Percentiles rank a stretch among this genome's conserved stretches.
Evolutionary conservation across 2,888 invertebrate species (phyloP).

Genomic region (Baccha elongata): DNA sequence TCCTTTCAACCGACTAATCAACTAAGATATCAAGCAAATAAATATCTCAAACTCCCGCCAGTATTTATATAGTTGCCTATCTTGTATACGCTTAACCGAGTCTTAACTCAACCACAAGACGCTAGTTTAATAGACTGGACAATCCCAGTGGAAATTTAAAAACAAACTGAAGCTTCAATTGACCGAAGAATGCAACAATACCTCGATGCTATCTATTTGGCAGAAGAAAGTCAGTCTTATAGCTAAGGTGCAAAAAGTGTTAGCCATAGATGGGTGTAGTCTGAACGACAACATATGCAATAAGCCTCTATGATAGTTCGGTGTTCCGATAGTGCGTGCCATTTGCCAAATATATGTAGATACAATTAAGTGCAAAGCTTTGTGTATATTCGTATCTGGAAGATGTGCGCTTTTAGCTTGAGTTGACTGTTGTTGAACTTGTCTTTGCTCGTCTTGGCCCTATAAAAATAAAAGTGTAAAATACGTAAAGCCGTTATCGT

Average conservation of each 20-base stretch:
- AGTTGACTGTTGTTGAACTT: constrained; percentile 46
- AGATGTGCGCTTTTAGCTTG: constrained; percentile 46
- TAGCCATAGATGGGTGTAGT: constrained; percentile 56
- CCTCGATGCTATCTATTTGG: constrained; percentile 65
- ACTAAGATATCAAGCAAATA: constrained; percentile 19
- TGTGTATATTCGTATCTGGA: constrained; percentile 13
- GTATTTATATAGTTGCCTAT: too few relatives aligned
- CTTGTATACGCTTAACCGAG: constrained; percentile 17
- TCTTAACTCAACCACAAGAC: constrained; percentile 26
- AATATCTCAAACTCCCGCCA: constrained; percentile 35
- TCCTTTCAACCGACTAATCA: constrained; percentile 44
- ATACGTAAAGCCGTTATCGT: constrained; percentile 49
- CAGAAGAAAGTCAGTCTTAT: constrained; percentile 67
- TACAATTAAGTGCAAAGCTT: background rate
- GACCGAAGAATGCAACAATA: constrained; percentile 75
- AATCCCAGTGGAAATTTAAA: constrained; percentile 76
- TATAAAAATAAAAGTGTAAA: constrained; percentile 73
- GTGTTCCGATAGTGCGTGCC: constrained; percentile 15
- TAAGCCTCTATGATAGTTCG: background rate
- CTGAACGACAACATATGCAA: background rate
- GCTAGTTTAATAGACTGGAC: constrained; percentile 51
- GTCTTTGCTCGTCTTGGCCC: constrained; percentile 63
- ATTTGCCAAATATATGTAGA: constrained; percentile 34
- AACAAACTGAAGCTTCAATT: constrained; percentile 77
- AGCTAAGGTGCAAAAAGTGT: constrained; percentile 54